Evolutionary conservation across 2,113 vertebrate genomes (phyloP).

Genomic region (Tapirus terrestris): DNA sequence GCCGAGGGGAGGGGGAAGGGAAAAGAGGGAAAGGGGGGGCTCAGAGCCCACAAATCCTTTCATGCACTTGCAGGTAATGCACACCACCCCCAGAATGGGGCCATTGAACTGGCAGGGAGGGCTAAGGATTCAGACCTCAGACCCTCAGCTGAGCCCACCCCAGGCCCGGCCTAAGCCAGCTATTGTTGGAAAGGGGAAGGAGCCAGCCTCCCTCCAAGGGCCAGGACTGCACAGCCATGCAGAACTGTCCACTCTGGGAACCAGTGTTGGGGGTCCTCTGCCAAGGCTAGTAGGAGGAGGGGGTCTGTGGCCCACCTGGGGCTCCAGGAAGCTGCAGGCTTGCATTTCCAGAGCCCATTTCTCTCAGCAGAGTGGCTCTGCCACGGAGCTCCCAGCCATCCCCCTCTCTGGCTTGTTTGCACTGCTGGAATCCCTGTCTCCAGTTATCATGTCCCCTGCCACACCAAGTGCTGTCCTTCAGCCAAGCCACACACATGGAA

Average conservation of each 20-base stretch:
- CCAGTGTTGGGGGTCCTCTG: neutral
- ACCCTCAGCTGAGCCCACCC: neutral
- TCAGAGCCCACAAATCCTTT: neutral
- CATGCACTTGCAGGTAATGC: neutral
- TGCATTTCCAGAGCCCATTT: neutral
- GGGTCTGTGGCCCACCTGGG: too few relatives aligned
- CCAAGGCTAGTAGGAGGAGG: neutral
- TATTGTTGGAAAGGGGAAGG: neutral
- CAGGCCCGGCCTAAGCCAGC: neutral
- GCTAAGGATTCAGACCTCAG: neutral
- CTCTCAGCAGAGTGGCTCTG: neutral
- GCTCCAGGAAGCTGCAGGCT: neutral
- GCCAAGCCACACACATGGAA: conserved; percentile 76
- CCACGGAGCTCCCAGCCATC: neutral
- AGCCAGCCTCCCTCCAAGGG: neutral
- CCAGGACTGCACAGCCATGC: neutral
- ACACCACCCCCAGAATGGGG: neutral
- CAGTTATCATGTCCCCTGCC: conserved; percentile 62
- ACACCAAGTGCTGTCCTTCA: conserved; percentile 68
- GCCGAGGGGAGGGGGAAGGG: neutral
- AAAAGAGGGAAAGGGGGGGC: neutral
- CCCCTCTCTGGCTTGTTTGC: conserved; percentile 31
- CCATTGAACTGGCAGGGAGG: neutral
- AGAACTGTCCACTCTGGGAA: neutral
- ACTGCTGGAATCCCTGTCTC: conserved; percentile 63